Base-by-base conservation (phyloP, 2,797 vertebrate genomes). In the Manis javanica region DNA sequence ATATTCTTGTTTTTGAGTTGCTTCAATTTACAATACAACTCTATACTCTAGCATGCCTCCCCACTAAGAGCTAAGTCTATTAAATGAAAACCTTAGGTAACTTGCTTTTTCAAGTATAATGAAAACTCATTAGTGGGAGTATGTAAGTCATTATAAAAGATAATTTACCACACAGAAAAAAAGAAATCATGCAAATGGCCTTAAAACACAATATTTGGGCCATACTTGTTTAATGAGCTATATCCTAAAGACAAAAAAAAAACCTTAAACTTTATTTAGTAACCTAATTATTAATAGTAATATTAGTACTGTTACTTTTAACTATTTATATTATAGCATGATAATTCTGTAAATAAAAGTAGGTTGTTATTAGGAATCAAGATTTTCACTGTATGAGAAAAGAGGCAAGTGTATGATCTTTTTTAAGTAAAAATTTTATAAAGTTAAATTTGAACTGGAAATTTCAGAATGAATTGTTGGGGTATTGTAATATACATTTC, bases 131-230 rank as follows among this genome's bases (percentile, higher is more conserved):
- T 94, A 83, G 55, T 87, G 26, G 49, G 69, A 24, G 59, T 86
- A 0, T 31, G 29, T 59, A 96, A 82, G 51, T 74, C 82, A 94
- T 94, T 93, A 91, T 34, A 69, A 94, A 96, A 68, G 71, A 85
- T 87, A 91, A 90, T 87, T 96, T 90, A 71, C 63, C 83, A 96
- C 34, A 37, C 34, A 90, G 34, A 94, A 49, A 94, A 95, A 95
- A 94, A 93, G 11, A 96, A 96, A 93, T 39, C 68, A 86, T 53
- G 64, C 23, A 61, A 87, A 89, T 66, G 29, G 18, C 23, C 96
- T 95, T 96, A 90, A 96, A 90, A 81, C 49, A 92, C 49, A 88
- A 34, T 82, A 34, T 57, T 69, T 88, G 63, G 26, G 46, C 21
- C 63, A 92, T 57, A 55, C 21, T 87, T 87, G 90, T 37, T 96